Evolutionary conservation across 2,113 vertebrate genomes (phyloP).

Genomic region (Spea multiplicata): DNA sequence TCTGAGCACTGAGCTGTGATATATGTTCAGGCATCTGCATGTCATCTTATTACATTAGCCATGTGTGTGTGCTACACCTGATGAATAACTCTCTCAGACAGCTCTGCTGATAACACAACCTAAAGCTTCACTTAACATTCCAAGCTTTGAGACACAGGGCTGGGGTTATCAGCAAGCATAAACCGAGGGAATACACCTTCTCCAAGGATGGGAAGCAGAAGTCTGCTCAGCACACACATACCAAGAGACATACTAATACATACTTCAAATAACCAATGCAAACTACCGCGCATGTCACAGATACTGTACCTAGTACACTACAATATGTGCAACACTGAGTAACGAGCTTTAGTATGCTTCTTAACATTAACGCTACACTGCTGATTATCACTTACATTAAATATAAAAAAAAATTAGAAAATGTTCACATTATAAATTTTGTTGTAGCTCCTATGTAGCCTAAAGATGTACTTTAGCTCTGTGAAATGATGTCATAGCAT

Average conservation of each 20-base stretch:
- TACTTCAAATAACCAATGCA: no score
- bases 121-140: conserved; percentile 42
- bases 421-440: no score
- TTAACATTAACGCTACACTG: no score
- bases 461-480: no score
- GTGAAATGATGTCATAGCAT: no score
- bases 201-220: conserved; percentile 1
- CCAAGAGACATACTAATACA: neutral
- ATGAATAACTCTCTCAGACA: conserved; percentile 28
- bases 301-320: no score
- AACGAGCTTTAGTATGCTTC: no score
- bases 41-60: conserved; percentile 26
- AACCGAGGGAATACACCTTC: conserved; percentile 24
- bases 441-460: no score
- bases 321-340: no score
- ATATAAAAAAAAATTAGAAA: no score
- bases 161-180: conserved; percentile 21
- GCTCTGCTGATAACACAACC: conserved; percentile 31
- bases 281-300: no score
- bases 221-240: conserved; percentile 13
- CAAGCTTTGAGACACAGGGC: conserved; percentile 1
- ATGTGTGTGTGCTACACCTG: conserved; percentile 31
- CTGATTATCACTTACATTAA: no score
- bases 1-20: neutral
- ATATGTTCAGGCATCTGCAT: neutral